Evolutionary conservation across 2,113 vertebrate genomes (phyloP).

Genomic region (Psilopsiagon aurifrons): DNA sequence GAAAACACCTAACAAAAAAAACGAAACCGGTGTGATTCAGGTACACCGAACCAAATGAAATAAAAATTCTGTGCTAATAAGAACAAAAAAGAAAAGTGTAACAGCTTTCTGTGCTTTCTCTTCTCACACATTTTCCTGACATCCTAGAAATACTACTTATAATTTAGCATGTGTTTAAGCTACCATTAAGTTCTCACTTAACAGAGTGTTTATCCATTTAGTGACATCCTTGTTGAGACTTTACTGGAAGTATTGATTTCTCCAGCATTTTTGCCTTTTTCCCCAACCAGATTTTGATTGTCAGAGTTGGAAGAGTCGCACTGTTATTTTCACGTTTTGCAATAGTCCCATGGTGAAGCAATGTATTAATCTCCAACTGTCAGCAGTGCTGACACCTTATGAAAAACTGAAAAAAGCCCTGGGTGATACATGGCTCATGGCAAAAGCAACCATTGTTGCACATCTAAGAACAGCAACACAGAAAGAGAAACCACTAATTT

Average conservation of each 20-base stretch:
- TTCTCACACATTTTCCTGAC: neutral
- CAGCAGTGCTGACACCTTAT: conserved; percentile 25
- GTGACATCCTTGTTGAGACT: neutral
- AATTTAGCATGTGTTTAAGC: neutral
- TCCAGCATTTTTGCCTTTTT: neutral
- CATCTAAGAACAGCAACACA: neutral
- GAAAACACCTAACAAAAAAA: neutral
- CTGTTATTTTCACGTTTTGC: neutral
- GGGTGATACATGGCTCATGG: neutral
- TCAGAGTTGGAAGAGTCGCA: neutral
- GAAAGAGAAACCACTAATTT: neutral
- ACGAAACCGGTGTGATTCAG: neutral
- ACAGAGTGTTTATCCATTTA: neutral
- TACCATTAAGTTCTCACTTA: neutral
- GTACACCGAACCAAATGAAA: neutral
- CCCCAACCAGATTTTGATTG: neutral
- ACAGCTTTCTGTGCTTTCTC: neutral
- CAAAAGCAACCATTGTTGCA: neutral
- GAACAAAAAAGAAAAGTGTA: neutral
- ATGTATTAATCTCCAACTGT: conserved; percentile 16
- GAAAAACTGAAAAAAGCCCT: conserved; percentile 1
- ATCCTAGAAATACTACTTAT: neutral
- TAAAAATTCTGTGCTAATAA: neutral
- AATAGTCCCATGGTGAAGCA: neutral
- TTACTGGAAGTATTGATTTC: neutral